Evolutionary conservation across 2,888 invertebrate species (phyloP).

Genomic region (Neria commutata): DNA sequence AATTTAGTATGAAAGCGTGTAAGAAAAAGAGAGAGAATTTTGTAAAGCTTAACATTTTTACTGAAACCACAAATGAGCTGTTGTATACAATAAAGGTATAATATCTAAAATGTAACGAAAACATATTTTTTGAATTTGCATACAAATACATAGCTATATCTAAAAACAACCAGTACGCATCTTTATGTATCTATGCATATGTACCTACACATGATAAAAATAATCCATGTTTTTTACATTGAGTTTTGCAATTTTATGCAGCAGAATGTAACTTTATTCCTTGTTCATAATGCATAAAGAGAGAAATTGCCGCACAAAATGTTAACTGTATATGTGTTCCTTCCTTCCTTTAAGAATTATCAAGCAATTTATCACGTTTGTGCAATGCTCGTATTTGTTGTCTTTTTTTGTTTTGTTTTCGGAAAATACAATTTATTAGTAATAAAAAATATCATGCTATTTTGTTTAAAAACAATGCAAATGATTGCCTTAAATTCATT

Average conservation of each 20-base stretch:
- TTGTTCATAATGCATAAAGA: not conserved
- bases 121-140: conserved; percentile 44
- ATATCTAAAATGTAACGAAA: conserved; percentile 44
- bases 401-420: not conserved
- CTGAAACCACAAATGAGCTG: conserved; percentile 24
- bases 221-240: not conserved
- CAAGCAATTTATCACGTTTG: too few relatives aligned
- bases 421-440: conserved; percentile 40
- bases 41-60: not conserved
- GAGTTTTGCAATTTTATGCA: conserved; percentile 6
- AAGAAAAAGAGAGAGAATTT: not conserved
- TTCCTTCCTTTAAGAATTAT: not conserved
- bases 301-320: not conserved
- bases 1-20: not conserved
- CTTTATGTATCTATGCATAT: conserved; percentile 3
- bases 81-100: conserved; percentile 35
- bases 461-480: conserved; percentile 30
- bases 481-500: conserved; percentile 35
- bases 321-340: not conserved
- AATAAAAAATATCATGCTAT: conserved; percentile 20
- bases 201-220: not conserved
- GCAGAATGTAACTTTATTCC: too few relatives aligned
- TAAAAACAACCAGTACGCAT: not conserved
- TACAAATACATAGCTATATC: conserved; percentile 3
- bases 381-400: conserved; percentile 33